phyloP scores from a whole-genome alignment of 2,888 invertebrate genomes.

The Aspidiotus rigidus region DNA sequence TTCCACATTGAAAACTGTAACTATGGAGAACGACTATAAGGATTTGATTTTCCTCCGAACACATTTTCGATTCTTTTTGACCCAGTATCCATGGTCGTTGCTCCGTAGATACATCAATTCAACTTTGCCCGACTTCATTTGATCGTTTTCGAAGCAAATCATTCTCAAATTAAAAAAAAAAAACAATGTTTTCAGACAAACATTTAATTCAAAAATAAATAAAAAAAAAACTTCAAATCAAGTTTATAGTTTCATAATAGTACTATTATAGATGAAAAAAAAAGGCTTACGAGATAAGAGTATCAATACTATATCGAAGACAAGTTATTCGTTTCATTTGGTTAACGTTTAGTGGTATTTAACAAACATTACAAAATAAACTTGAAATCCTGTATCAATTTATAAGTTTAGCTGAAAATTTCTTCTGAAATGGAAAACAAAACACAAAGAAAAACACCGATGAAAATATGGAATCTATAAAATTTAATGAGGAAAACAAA shows the following conservation, averaged over 20 bases:
- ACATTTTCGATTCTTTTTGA: too few relatives aligned
- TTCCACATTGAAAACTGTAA: too few relatives aligned
- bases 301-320: slow-evolving; percentile 32
- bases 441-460: too few relatives aligned
- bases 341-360: slow-evolving; percentile 26
- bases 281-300: slow-evolving; percentile 28
- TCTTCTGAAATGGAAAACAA: too few relatives aligned
- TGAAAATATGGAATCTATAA: too few relatives aligned
- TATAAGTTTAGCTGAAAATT: too few relatives aligned
- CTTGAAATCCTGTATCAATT: neutral
- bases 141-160: neutral
- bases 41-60: too few relatives aligned
- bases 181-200: slow-evolving; percentile 4
- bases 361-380: slow-evolving; percentile 1
- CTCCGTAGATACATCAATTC: neutral
- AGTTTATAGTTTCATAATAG: slow-evolving; percentile 1
- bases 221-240: slow-evolving; percentile 23
- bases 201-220: slow-evolving; percentile 29
- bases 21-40: too few relatives aligned
- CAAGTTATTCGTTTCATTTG: slow-evolving; percentile 33
- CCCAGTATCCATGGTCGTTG: too few relatives aligned
- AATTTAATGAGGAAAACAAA: too few relatives aligned
- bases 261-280: slow-evolving; percentile 21
- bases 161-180: slow-evolving; percentile 1
- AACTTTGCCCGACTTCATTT: neutral